phyloP scores from a whole-genome alignment of 2,113 vertebrate genomes.

The Cercocebus atys region DNA sequence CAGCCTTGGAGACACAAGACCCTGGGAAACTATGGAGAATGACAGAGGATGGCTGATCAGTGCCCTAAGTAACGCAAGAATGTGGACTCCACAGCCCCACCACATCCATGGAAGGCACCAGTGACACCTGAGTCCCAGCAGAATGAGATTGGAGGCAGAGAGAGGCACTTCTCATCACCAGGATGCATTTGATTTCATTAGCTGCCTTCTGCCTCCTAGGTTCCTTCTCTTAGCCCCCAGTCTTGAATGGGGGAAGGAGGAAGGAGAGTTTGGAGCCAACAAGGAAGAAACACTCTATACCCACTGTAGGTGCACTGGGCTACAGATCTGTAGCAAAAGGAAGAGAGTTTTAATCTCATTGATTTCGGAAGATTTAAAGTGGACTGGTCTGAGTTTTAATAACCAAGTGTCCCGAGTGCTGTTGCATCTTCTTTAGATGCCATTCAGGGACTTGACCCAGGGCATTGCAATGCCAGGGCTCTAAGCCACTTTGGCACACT shows the following conservation, averaged over 20 bases:
- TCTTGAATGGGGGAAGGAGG: neutral
- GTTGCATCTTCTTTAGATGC: neutral
- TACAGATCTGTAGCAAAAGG: neutral
- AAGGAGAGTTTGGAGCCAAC: neutral
- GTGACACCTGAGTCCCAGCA: neutral
- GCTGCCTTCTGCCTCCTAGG: neutral
- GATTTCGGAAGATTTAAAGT: neutral
- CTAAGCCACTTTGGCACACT: neutral
- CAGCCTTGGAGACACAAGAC: no score
- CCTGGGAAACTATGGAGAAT: no score
- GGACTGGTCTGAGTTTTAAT: neutral
- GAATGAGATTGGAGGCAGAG: neutral
- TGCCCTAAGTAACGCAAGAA: neutral
- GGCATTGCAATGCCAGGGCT: neutral
- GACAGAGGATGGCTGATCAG: no score
- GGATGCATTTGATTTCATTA: neutral
- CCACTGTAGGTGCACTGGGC: no score
- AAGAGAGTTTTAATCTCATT: neutral
- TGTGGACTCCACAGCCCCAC: accelerated
- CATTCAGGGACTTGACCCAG: neutral
- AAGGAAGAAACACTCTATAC: neutral
- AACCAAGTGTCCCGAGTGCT: neutral
- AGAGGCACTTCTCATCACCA: no score
- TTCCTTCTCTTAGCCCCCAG: neutral
- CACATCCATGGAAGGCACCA: no score